Evolutionary conservation across 2,797 vertebrate species (phyloP), one percentile per base, ranked within the genome.

Genomic region (Artibeus jamaicensis): DNA sequence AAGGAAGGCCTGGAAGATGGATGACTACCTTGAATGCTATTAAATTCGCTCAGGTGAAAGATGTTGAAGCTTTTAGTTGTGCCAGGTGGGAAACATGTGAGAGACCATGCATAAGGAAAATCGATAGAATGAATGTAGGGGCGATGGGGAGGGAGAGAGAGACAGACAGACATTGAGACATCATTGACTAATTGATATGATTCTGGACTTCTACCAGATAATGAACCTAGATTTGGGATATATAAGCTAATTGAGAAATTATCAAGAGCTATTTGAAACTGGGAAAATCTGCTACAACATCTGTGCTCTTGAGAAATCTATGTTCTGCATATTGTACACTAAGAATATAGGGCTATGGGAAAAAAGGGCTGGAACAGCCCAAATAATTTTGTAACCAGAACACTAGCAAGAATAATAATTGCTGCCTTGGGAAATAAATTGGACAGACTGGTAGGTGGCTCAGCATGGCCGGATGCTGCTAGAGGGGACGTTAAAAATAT

Each of bases 351-450:
- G 42, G 6, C 44, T 74, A 16, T 67, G 42, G 37, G 57, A 78
- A 95, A 95, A 46, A 39, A 90, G 53, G 29, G 9, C 62, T 93
- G 62, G 73, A 85, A 32, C 32, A 88, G 37, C 37, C 50, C 48
- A 34, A 88, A 74, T 8, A 94, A 21, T 84, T 92, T 76, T 94
- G 55, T 70, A 93, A 62, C 18, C 37, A 77, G n/a, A 94, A 86
- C 4, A 39, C 57, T 70, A 37, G 57, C 8, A 37, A 76, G n/a
- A 89, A 57, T 87, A 92, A 50, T 96, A 92, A 88, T 71, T 57
- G 9, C 39, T 55, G 50, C 12, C 46, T 83, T 83, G 67, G 37
- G 57, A 95, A 86, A 84, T 94, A 92, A 71, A 21, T 91, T 91
- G 50, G 53, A 59, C 15, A 92, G 55, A 83, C 22, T 19, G 67